phyloP scores from a whole-genome alignment of 2,797 vertebrate species.

The Novumbra hubbsi region DNA sequence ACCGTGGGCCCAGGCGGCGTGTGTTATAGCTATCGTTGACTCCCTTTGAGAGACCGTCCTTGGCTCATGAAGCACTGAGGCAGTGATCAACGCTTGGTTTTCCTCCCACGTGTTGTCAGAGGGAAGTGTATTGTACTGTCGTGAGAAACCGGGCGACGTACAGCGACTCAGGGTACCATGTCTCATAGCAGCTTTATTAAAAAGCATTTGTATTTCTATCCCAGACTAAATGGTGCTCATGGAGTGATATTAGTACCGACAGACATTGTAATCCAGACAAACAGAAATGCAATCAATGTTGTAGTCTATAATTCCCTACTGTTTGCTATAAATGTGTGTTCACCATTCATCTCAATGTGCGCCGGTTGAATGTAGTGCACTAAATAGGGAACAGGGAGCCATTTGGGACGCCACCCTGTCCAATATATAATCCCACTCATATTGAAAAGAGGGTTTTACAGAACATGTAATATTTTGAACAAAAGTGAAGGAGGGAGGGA shows the following conservation, averaged over 20 bases:
- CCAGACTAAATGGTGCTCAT: conserved; percentile 10
- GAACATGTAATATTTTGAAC: conserved; percentile 29
- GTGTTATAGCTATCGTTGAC: conserved; percentile 2
- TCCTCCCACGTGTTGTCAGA: neutral
- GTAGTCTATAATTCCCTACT: conserved; percentile 21
- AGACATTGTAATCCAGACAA: conserved; percentile 20
- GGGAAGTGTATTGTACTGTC: neutral
- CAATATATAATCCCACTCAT: conserved; percentile 25
- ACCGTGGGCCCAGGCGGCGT: conserved; percentile 16
- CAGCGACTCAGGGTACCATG: too few species aligned
- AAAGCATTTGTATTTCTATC: neutral
- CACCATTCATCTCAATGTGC: too few species aligned
- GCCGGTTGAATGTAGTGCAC: too few species aligned
- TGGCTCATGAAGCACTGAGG: conserved; percentile 26
- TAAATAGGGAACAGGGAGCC: too few species aligned
- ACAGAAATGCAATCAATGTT: conserved; percentile 37
- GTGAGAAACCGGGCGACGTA: too few species aligned
- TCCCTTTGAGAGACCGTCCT: conserved; percentile 26
- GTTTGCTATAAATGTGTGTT: conserved; percentile 8
- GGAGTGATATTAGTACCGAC: conserved; percentile 12
- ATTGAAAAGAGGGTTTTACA: conserved; percentile 14
- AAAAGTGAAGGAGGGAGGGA: conserved; percentile 2
- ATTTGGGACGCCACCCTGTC: too few species aligned
- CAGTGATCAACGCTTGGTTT: conserved; percentile 23
- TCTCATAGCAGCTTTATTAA: neutral